Base-by-base conservation (phyloP, 1,140 invertebrate species). In the Drosophila murphyi region DNA sequence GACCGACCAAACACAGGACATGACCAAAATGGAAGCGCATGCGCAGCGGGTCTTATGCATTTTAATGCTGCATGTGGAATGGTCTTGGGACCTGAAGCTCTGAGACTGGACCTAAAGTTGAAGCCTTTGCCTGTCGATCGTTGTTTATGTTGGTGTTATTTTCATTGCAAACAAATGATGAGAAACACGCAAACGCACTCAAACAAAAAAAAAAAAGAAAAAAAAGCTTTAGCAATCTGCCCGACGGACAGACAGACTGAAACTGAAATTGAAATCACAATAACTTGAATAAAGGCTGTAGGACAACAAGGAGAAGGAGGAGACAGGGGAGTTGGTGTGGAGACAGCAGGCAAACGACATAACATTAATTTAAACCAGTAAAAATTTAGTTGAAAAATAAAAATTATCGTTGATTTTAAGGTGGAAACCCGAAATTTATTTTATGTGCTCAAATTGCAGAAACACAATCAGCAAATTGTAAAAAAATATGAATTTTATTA, bases 121-220 rank as follows among this genome's bases (percentile, higher is more conserved):
- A 37, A 12, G 54, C 48, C 43, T 50, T 64, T 65, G 64, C 47
- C 70, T 72, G 72, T 62, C 72, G 72, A 75, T 37, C 54, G 76
- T 82, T 87, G 82, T 87, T 87, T 87, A 87, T 87, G 82, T 70
- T 87, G 82, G 82, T 87, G 82, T 87, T 87, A 87, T 88, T 87
- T 87, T 87, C 82, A 87, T 87, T 87, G 82, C 82, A 87, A 87
- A 87, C 82, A 87, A 87, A 87, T 87, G 82, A 87, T 87, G 82
- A 87, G 82, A 76, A 87, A 87, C 82, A 87, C 82, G 82, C 82
- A 87, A 87, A 87, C 82, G 82, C 82, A 87, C 82, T 87, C 82
- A 87, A 76, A 71, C 29, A 37, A 37, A 4, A 71, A 35, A 37
- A 37, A 4, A 87, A 76, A 71, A 35, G 5, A 37, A 0, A 1